Evolutionary conservation across 2,113 vertebrate genomes (phyloP), one percentile per base, ranked within the genome.

Genomic region (Albula glossodonta): DNA sequence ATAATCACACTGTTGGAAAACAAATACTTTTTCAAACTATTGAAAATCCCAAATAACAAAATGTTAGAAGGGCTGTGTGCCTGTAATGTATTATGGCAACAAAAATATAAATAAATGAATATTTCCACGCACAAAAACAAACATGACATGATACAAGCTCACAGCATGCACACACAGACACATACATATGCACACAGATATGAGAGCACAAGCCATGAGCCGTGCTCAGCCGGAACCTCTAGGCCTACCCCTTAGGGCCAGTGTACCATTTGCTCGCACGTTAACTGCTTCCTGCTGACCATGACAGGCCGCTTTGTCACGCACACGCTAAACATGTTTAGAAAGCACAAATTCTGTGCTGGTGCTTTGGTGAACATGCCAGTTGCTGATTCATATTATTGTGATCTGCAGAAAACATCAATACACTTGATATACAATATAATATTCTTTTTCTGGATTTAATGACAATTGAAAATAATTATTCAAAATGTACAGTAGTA

Each of bases 141-240:
- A 80, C 52, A 57, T 50, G 5, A n/a, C 85, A 70, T 48, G 63
- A 81, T 84, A 56, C 41, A 85, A 83, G 77, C 48, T 60, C 86
- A 53, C 60, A 70, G 31, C 79, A 51, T 80, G 83, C 60, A 85
- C 57, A 89, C 50, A 87, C 56, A 66, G 60, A 86, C 57, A 83
- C 63, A 82, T 15, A 57, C 81, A 53, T 17, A 56, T 51, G 19
- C 66, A 52, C n/a, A 82, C 50, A 49, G 19, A 25, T n/a, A 15
- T 5, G 49, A 57, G 50, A 41, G 13, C 50, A 4, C 63, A 17
- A 51, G 48, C 84, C 87, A n/a, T 78, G 48, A 66, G 81, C 50
- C 77, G n/a, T 56, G 84, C 88, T 88, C 89, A 88, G 85, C 84
- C 88, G 87, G 88, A 77, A 63, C 22, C 85, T 84, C 83, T 56